A percentile compares a stretch with the other conserved stretches of the same genome.
Evolutionary conservation across 1,140 invertebrate genomes (phyloP).

Genomic region (Babylonia areolata): DNA sequence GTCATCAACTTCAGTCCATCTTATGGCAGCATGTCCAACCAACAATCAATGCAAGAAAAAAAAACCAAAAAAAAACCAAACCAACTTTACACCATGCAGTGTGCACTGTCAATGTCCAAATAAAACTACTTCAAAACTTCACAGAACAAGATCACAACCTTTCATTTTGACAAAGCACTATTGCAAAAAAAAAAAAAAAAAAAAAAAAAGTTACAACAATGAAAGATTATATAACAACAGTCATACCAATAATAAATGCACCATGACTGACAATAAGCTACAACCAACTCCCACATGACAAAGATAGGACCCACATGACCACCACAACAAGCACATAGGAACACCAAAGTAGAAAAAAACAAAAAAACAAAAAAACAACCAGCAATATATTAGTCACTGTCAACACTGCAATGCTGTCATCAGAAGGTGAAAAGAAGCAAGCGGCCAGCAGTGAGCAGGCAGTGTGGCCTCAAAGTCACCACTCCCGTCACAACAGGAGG

Average conservation of each 20-base stretch:
- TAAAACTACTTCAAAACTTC: background rate
- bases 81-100: background rate
- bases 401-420: background rate
- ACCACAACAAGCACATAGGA: background rate
- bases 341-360: background rate
- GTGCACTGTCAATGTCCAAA: background rate
- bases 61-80: too few species aligned
- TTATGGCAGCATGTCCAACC: background rate
- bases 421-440: too few species aligned
- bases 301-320: background rate
- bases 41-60: background rate
- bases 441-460: too few species aligned
- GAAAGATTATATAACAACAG: background rate
- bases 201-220: background rate
- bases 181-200: background rate
- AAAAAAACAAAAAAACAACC: background rate
- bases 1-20: background rate
- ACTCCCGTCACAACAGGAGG: too few species aligned
- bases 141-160: background rate
- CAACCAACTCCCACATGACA: background rate
- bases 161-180: background rate
- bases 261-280: background rate
- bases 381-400: background rate
- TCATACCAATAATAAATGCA: conserved; percentile 1
- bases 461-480: too few species aligned